Base-by-base conservation (phyloP, 30 jellyfish, hydroid and myxozoan species). In the Aurelia aurita complex sp. Pacific region DNA sequence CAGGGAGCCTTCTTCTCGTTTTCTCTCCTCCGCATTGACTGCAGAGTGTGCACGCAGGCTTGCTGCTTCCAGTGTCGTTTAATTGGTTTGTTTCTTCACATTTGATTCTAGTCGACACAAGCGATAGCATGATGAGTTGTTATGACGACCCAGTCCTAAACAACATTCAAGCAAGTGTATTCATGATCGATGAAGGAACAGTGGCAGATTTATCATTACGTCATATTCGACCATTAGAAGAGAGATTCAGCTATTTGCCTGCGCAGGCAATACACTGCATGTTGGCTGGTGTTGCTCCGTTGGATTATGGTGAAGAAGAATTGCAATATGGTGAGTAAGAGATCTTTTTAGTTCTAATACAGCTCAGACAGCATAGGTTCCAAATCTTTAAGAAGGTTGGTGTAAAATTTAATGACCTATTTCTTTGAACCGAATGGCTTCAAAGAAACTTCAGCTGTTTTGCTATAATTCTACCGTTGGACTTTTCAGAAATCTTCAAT, bases 221-320 rank as follows among this genome's bases (percentile, higher is more conserved):
- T 16, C 71, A 71, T 35, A 32, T 92, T 23, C 83, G 98, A 71
- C 97, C 97, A 18, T 67, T 92, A 46, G 96, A 87, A 4, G 67
- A 71, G 63, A 65, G 73, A 80, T 92, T 87, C 70, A 36, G 75
- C 29, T 43, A 82, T 23, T 36, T 83, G 1, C 99, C 99, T 32
- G 79, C 89, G 11, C 99, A 89, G 67, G 88, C 97, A 3, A 36
- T 89, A 55, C 93, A 85, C 60, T 94, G 99, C 69, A 78, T 85
- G 84, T 85, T 94, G 60, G 97, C 95, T 61, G 99, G 99, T 3
- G 88, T 89, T 9, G 96, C 88, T 23, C 99, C 99, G 4, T 32
- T 70, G 3, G 92, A 80, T 10, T 74, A 79, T 42, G 85, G 79
- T 6, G 19, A 61, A 14, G 17, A 32, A 35, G 68, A 50, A 3